Evolutionary conservation across 2,797 vertebrate species (phyloP).

Genomic region (Vireo griseus): DNA sequence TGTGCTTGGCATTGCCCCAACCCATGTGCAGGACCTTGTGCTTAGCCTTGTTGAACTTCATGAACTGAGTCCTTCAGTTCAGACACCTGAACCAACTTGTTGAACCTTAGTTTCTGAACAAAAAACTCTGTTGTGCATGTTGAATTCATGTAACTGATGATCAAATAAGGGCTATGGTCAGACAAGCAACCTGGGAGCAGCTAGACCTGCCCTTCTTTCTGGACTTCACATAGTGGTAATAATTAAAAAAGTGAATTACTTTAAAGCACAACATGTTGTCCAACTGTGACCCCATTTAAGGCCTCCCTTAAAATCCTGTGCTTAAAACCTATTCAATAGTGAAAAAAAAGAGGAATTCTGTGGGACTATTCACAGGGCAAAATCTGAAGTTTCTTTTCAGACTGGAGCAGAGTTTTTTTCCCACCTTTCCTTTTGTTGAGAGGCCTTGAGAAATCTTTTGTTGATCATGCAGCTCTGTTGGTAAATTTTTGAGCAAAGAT

Average conservation of each 20-base stretch:
- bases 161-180: not conserved
- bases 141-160: not conserved
- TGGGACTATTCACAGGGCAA: not conserved
- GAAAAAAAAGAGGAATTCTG: not conserved
- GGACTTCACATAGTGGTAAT: not conserved
- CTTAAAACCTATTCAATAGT: not conserved
- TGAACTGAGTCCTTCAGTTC: not conserved
- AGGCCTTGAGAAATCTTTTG: not conserved
- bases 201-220: not conserved
- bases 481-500: not conserved
- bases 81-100: not conserved
- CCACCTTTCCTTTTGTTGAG: not conserved
- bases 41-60: not conserved
- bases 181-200: not conserved
- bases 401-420: not conserved
- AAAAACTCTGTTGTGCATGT: not conserved
- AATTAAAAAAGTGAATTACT: not conserved
- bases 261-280: not conserved
- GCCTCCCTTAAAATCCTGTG: not conserved
- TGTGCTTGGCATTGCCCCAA: not conserved
- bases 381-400: not conserved
- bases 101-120: not conserved
- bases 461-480: not conserved
- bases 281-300: not conserved
- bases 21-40: not conserved